Percentiles rank a stretch among this genome's conserved stretches.
Conservation (phyloP, 2,888 invertebrate genomes). For the Pogonocherus hispidulus region DNA sequence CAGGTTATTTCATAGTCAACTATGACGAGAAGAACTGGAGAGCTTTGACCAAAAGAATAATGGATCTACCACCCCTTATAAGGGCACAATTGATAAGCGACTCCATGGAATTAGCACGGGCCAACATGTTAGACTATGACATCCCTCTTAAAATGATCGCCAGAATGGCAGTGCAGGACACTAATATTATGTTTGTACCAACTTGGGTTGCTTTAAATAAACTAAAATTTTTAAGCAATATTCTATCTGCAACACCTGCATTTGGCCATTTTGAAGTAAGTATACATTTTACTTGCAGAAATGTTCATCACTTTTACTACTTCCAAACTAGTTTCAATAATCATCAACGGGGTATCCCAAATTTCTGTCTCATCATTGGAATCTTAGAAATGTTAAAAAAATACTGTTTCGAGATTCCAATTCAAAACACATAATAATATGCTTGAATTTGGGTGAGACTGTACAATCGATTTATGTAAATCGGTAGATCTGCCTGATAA, state of each 20-base stretch:
- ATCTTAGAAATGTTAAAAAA: too few relatives aligned
- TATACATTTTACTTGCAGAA: too few relatives aligned
- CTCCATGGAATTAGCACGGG: constrained; percentile 73
- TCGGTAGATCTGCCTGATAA: not conserved
- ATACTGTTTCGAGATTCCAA: too few relatives aligned
- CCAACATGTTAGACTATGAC: constrained; percentile 72
- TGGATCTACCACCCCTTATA: constrained; percentile 72
- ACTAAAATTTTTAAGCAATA: constrained; percentile 73
- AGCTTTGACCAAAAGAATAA: constrained; percentile 70
- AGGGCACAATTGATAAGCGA: constrained; percentile 81
- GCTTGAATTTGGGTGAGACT: too few relatives aligned
- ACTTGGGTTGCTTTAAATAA: constrained; percentile 74
- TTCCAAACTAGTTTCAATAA: too few relatives aligned
- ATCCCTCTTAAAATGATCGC: constrained; percentile 72
- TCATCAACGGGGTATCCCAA: too few relatives aligned
- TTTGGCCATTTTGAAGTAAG: constrained; percentile 75
- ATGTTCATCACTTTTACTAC: too few relatives aligned
- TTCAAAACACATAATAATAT: too few relatives aligned
- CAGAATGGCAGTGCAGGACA: constrained; percentile 67
- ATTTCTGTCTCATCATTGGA: too few relatives aligned
- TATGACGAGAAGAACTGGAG: constrained; percentile 77
- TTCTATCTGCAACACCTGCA: constrained; percentile 73
- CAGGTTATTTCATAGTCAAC: constrained; percentile 77
- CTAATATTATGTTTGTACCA: constrained; percentile 70
- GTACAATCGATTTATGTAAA: not conserved